Conservation (phyloP, 2,797 vertebrate species). For the Trematomus bernacchii region DNA sequence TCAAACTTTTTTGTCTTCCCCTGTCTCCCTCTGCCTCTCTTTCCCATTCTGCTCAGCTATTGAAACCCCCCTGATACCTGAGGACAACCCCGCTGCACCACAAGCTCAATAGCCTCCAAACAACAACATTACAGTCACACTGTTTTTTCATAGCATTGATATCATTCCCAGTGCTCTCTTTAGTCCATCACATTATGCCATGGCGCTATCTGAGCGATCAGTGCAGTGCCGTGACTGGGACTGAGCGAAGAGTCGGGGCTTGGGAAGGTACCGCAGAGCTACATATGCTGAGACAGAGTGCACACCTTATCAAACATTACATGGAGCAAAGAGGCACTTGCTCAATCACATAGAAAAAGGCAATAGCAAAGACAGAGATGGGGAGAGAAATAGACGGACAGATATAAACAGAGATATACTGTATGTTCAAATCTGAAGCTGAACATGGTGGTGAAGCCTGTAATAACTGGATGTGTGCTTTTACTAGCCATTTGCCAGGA, state of each 20-base stretch:
- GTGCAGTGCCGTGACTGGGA: conserved; percentile 79
- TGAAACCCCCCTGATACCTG: conserved; percentile 73
- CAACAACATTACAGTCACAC: conserved; percentile 81
- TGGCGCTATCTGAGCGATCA: conserved; percentile 86
- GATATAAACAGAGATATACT: conserved; percentile 38
- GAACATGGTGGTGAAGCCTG: conserved; percentile 74
- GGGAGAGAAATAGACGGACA: conserved; percentile 26
- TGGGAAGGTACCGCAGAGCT: conserved; percentile 80
- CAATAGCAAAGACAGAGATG: conserved; percentile 30
- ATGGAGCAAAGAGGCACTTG: conserved; percentile 25
- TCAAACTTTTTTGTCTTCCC: conserved; percentile 71
- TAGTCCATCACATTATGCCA: conserved; percentile 89
- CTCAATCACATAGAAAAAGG: conserved; percentile 38
- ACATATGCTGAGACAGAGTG: conserved; percentile 46
- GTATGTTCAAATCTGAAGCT: conserved; percentile 77
- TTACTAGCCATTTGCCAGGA: conserved; percentile 78
- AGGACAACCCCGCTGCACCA: conserved; percentile 79
- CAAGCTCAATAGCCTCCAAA: conserved; percentile 82
- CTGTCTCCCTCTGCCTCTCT: conserved; percentile 24
- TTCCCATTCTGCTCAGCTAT: conserved; percentile 72
- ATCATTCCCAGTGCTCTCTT: conserved; percentile 87
- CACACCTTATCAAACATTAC: conserved; percentile 43
- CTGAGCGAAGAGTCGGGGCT: conserved; percentile 54
- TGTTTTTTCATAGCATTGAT: conserved; percentile 79
- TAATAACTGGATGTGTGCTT: conserved; percentile 72